Evolutionary conservation across 2,113 vertebrate genomes (phyloP), one percentile per base, ranked within the genome.

Genomic region (Proterorhinus semilunaris): DNA sequence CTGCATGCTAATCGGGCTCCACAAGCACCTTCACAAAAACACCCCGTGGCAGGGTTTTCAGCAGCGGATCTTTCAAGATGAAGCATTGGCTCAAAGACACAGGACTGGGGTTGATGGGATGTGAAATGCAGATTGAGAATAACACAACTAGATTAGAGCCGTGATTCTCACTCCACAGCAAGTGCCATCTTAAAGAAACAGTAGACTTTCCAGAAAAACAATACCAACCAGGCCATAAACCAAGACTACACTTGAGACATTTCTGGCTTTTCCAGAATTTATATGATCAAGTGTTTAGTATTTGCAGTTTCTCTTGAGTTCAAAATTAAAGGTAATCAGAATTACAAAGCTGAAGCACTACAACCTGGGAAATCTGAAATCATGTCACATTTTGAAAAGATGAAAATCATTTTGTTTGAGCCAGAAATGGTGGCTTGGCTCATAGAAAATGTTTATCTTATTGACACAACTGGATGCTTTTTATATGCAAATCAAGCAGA

Each of bases 1-100:
- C 81, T 83, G 83, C 84, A 82, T 81, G 75, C 82, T 88, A 90
- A 92, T 89, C 82, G 83, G 64, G 79, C 79, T 78, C 83, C 72
- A 67, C 74, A 66, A 48, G 65, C 84, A 84, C 75, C 80, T 87
- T 82, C 67, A 66, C 58, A 72, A 78, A 84, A 86, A 58, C 11
- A 76, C 75, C 73, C 7, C 21, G 69, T 62, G 74, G 71, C 70
- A 73, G 79, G 7, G 27, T 54, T 74, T 57, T 45, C 62, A 42
- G 12, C 68, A 2, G 52, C 69, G 58, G 80, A 72, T 62, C 75
- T 59, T 82, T 87, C 68, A 76, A 72, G 70, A 75, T 82, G 83
- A 86, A 71, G 74, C 78, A 80, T 82, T 71, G 82, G 71, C 73
- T 82, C 62, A 80, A 68, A 81, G 76, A 75, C 66, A 16, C 36